Percentiles rank a stretch among this genome's conserved stretches.
Evolutionary conservation across 2,888 invertebrate species (phyloP).

Genomic region (Ptychoptera contaminata): DNA sequence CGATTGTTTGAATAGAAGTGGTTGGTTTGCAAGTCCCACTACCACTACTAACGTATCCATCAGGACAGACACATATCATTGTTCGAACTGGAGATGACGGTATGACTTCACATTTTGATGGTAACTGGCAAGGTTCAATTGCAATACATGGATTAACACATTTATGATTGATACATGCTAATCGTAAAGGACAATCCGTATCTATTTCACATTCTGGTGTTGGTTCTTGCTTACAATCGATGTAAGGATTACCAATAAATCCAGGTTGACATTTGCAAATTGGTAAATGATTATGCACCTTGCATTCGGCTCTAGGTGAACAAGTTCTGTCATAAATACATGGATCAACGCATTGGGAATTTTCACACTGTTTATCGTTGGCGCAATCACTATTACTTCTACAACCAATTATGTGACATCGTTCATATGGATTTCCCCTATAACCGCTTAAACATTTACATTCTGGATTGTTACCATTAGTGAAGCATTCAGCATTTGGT

Average conservation of each 20-base stretch:
- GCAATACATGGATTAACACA: slow-evolving; percentile 71
- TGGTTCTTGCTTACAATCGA: slow-evolving; percentile 58
- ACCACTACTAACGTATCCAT: slow-evolving; percentile 73
- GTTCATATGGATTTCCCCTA: slow-evolving; percentile 58
- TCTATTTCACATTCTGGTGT: slow-evolving; percentile 66
- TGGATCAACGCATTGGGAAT: slow-evolving; percentile 72
- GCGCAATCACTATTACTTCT: slow-evolving; percentile 79
- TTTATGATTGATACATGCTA: slow-evolving; percentile 66
- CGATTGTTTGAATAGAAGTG: slow-evolving; percentile 41
- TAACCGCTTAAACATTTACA: slow-evolving; percentile 72
- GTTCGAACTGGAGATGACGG: slow-evolving; percentile 71
- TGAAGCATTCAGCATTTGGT: slow-evolving; percentile 66
- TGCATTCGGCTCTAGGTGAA: slow-evolving; percentile 61
- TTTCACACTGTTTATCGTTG: slow-evolving; percentile 66
- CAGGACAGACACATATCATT: slow-evolving; percentile 79
- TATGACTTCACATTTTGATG: slow-evolving; percentile 66
- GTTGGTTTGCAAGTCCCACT: slow-evolving; percentile 64
- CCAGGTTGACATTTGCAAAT: slow-evolving; percentile 72
- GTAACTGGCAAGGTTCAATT: slow-evolving; percentile 62
- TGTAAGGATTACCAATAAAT: slow-evolving; percentile 63
- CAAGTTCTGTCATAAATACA: slow-evolving; percentile 65
- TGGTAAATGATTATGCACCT: slow-evolving; percentile 64
- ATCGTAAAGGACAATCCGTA: slow-evolving; percentile 60
- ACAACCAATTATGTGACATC: slow-evolving; percentile 68
- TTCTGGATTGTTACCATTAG: slow-evolving; percentile 51